Evolutionary conservation across 2,797 vertebrate genomes (phyloP).

Genomic region (Macrochelys suwanniensis): DNA sequence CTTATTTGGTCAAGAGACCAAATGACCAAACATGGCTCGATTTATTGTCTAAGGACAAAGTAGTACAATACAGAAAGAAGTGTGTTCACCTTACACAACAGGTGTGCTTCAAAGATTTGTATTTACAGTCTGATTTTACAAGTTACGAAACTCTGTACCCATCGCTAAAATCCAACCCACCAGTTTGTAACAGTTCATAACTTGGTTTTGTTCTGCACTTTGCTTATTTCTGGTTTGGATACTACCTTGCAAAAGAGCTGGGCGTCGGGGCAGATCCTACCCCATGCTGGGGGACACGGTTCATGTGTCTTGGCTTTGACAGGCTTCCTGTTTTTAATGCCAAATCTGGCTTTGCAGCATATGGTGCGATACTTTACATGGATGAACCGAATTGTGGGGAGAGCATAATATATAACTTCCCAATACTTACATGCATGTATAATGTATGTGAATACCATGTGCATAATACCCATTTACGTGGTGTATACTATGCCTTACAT

Average conservation of each 20-base stretch:
- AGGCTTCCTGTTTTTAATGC: not conserved
- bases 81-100: not conserved
- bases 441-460: no score
- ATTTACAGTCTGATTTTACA: not conserved
- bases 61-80: not conserved
- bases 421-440: no score
- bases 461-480: not conserved
- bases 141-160: not conserved
- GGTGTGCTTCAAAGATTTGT: not conserved
- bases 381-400: not conserved
- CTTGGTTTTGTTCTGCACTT: not conserved
- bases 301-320: not conserved
- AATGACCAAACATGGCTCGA: not conserved
- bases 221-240: not conserved
- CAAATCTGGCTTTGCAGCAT: not conserved
- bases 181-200: not conserved
- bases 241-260: not conserved
- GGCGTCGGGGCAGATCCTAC: not conserved
- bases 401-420: not conserved
- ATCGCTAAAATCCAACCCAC: not conserved
- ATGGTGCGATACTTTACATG: not conserved
- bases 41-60: not conserved
- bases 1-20: not conserved
- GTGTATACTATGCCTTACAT: not conserved
- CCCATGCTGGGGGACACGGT: not conserved